These are phyloP conservation scores for Callospermophilus lateralis DNA, from an alignment of 2,113 vertebrate species.

Conservation along the genomic window DNA sequence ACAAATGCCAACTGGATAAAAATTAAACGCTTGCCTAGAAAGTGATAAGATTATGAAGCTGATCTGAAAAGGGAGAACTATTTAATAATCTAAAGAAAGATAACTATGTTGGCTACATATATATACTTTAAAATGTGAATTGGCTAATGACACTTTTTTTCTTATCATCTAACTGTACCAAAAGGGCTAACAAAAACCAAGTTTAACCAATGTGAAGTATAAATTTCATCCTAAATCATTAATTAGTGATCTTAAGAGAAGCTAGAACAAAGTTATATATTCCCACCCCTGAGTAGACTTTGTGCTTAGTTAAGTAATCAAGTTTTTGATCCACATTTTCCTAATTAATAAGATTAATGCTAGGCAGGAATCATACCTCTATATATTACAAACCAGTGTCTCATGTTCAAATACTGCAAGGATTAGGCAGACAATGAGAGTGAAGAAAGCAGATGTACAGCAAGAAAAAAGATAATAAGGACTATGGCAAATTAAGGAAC, in stretches of 20 bases:
- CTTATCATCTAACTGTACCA: not conserved
- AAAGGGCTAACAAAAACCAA: constrained; percentile 42
- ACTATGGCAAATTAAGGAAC: not conserved
- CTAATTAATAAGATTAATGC: not conserved
- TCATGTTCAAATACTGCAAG: constrained; percentile 19
- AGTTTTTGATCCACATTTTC: constrained; percentile 2
- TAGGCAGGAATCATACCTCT: not conserved
- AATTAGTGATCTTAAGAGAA: constrained; percentile 42
- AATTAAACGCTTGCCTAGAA: constrained; percentile 27
- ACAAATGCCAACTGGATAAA: constrained; percentile 39
- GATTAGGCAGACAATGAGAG: not conserved
- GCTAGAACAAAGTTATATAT: not conserved
- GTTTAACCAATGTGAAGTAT: not conserved
- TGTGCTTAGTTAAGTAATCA: constrained; percentile 1
- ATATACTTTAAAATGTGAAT: not conserved
- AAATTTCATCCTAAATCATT: constrained; percentile 37
- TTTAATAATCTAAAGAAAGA: constrained; percentile 7
- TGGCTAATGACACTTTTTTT: constrained; percentile 10
- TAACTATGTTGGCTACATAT: not conserved
- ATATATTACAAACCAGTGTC: not conserved
- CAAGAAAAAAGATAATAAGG: not conserved
- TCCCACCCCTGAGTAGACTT: constrained; percentile 3
- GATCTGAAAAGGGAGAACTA: not conserved
- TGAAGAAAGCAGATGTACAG: not conserved
- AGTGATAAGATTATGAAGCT: not conserved